Base-by-base conservation (phyloP, 2,113 vertebrate species). In the Brienomyrus longianalis region DNA sequence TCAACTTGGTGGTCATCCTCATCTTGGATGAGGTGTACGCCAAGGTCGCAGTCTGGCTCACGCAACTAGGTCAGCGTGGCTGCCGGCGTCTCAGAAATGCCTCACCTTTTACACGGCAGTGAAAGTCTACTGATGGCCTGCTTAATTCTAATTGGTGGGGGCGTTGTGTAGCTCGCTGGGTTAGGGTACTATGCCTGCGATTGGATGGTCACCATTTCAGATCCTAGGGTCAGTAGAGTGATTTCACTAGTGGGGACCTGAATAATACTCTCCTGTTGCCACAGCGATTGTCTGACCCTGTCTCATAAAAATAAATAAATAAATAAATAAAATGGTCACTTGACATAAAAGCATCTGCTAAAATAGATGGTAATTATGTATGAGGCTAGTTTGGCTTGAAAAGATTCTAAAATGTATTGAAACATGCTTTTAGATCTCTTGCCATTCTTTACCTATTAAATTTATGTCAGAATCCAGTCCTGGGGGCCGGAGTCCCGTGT, bases 1-100 rank as follows among this genome's bases (percentile, higher is more conserved):
- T 99, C 94, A 99, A 99, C 94, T 94, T 99, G 92, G 97, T 99
- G 35, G 94, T 98, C 92, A 99, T 99, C 94, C 98, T 99, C 94
- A 97, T 99, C 89, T 94, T 99, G 92, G 98, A 99, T 19, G 98
- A 99, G 92, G 95, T 99, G 11, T 99, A 99, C 0, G 98, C 94
- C 19, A 94, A 94, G 90, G 94, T 99, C 0, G 98, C 98, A 2
- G 92, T 97, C 70, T 98, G 98, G 98, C 97, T 99, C 27, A 99
- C 97, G 8, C 92, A 92, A 88, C 95, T 98, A 0, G 98, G 98
- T 99, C 92, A 90, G 96, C 91, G 77, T 50, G 45, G 52, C 31
- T 48, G 83, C 7, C 83, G 52, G 56, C 1, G 45, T 59, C 19
- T 48, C 83, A 48, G 83, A 21, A 84, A 48, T 84, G 19, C 45